Evolutionary conservation across 2,888 invertebrate species (phyloP).

Genomic region (Lingula anatina): DNA sequence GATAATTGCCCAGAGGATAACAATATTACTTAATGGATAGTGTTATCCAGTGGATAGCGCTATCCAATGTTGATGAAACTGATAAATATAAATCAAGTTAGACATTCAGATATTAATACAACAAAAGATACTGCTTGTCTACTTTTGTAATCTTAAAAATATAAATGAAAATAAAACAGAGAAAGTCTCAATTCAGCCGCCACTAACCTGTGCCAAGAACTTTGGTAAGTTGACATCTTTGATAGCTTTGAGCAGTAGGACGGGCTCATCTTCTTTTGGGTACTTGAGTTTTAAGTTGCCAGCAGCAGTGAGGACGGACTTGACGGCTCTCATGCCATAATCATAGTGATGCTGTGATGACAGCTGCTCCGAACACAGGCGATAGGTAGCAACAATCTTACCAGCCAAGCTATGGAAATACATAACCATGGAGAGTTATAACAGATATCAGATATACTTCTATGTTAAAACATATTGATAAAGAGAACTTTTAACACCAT

Average conservation of each 20-base stretch:
- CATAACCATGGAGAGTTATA: not conserved
- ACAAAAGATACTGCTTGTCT: no score
- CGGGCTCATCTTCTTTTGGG: conserved; percentile 45
- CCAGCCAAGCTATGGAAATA: conserved; percentile 41
- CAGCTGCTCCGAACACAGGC: conserved; percentile 52
- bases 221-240: conserved; percentile 54
- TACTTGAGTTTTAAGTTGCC: conserved; percentile 53
- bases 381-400: conserved; percentile 53
- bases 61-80: no score
- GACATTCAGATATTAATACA: no score
- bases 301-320: conserved; percentile 53
- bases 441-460: not conserved
- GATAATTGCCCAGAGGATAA: no score
- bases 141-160: no score
- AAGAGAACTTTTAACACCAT: no score
- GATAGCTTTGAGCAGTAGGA: conserved; percentile 52
- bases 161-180: no score
- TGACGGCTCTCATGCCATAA: conserved; percentile 56
- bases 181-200: not conserved
- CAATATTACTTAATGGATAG: no score
- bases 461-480: not conserved
- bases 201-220: conserved; percentile 49
- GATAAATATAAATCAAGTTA: not conserved
- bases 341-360: conserved; percentile 54
- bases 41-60: no score